Evolutionary conservation across 1,140 invertebrate genomes (phyloP), one percentile per base, ranked within the genome.

Genomic region (Solen grandis): DNA sequence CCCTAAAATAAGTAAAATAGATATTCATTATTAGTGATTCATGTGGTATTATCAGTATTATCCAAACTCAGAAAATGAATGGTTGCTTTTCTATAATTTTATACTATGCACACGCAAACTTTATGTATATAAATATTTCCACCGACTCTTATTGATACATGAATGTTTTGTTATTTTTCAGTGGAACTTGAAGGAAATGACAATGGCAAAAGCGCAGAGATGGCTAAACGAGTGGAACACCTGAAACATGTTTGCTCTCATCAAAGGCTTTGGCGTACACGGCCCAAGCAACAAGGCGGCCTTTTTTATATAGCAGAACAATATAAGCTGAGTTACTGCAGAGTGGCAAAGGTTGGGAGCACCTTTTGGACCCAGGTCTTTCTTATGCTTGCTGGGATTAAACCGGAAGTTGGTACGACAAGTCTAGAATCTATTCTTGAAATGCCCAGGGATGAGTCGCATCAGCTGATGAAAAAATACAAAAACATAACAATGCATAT

Each of bases 361-460:
- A 74, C 70, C 14, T 74, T 74, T 31, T 74, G 70, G 70, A 74
- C 70, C n/a, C 70, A 74, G 22, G 70, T 57, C 8, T 74, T 74
- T 19, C 35, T 74, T 55, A 60, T 57, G 25, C 35, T 74, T 1
- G 33, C 55, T 1, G 70, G 70, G 2, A 41, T 74, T 14, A 38
- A 57, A 5, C 52, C 31, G 14, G 2, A 25, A 2, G 16, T 41
- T 14, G 38, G 10, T 41, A 13, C 19, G 3, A 16, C 22, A 0
- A 16, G 31, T 2, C 22, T 22, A 38, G 22, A 57, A 19, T 46
- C 70, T 2, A 0, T 74, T 0, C 62, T 74, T 62, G 57, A 74
- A 19, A 25, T 59, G 22, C 57, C 70, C 16, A 22, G 70, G 5
- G 70, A 74, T 29, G 70, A 59, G 31, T 59, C 70, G 16, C 70